These are phyloP conservation scores for Shinisaurus crocodilurus DNA, from an alignment of 2,113 vertebrate genomes.

Conservation along the genomic window DNA sequence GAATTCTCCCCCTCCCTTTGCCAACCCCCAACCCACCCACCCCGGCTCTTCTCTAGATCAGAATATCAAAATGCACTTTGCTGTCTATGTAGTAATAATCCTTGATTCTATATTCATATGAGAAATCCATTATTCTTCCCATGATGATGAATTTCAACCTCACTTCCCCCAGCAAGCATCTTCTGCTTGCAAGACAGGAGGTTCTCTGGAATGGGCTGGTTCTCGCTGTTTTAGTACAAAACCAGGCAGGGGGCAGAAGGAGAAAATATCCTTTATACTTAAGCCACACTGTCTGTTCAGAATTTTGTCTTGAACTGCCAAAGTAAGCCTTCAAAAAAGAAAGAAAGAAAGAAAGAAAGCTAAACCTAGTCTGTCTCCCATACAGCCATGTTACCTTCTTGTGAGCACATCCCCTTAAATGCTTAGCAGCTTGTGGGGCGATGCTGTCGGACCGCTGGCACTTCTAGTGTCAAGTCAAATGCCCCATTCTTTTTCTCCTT, in stretches of 20 bases:
- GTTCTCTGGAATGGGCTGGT: slow-evolving; percentile 38
- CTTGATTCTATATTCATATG: slow-evolving; percentile 28
- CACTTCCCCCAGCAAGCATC: slow-evolving; percentile 19
- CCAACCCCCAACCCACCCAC: slow-evolving; percentile 44
- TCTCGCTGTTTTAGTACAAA: slow-evolving; percentile 11
- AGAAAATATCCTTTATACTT: neutral
- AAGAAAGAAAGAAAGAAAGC: neutral
- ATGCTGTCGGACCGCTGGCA: neutral
- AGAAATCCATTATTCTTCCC: neutral
- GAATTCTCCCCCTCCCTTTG: neutral
- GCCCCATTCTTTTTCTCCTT: neutral
- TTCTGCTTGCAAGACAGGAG: neutral
- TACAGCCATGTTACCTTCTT: accelerated
- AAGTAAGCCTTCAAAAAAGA: accelerated
- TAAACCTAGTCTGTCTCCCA: neutral
- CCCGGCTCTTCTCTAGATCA: slow-evolving; percentile 49
- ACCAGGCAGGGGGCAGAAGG: neutral
- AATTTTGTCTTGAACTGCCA: slow-evolving; percentile 40
- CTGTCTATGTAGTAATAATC: neutral
- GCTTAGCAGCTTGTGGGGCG: slow-evolving; percentile 31
- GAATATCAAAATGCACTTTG: slow-evolving; percentile 35
- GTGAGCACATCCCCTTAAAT: slow-evolving; percentile 41
- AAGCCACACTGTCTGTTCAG: neutral
- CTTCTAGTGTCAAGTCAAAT: neutral
- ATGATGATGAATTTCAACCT: slow-evolving; percentile 42